These are phyloP conservation scores for Sphecodes monilicornis DNA, from an alignment of 2,888 invertebrate genomes.

Conservation along the genomic window DNA sequence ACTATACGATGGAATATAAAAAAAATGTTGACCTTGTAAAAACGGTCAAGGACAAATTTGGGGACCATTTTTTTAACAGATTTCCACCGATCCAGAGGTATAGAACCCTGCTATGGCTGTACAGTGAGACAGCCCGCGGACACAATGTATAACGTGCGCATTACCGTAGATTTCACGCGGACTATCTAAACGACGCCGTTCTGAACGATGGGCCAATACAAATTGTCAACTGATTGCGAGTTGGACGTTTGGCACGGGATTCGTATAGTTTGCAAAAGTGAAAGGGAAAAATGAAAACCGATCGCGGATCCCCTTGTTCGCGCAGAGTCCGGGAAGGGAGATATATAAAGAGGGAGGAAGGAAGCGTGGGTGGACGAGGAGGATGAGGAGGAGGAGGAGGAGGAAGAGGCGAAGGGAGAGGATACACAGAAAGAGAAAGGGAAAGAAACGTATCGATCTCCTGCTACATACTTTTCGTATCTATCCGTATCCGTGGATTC, in stretches of 20 bases:
- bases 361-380: slow-evolving; percentile 15
- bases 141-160: slow-evolving; percentile 16
- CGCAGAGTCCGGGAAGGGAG: slow-evolving; percentile 34
- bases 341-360: slow-evolving; percentile 49
- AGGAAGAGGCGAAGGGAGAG: slow-evolving; percentile 22
- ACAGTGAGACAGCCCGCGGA: not conserved
- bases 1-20: too few relatives aligned
- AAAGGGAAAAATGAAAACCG: slow-evolving; percentile 65
- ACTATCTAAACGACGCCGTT: slow-evolving; percentile 58
- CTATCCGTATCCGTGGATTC: slow-evolving; percentile 54
- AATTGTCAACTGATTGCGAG: slow-evolving; percentile 42
- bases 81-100: too few relatives aligned
- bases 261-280: slow-evolving; percentile 61
- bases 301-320: slow-evolving; percentile 39
- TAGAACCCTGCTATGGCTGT: not conserved
- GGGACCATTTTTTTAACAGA: too few relatives aligned
- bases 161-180: slow-evolving; percentile 45
- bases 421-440: slow-evolving; percentile 61
- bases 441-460: slow-evolving; percentile 73
- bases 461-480: slow-evolving; percentile 65
- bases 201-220: slow-evolving; percentile 27
- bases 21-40: too few relatives aligned
- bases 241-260: slow-evolving; percentile 62
- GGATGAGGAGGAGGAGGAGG: slow-evolving; percentile 13
- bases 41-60: too few relatives aligned